Evolutionary conservation across 2,113 vertebrate genomes (phyloP), one percentile per base, ranked within the genome.

Genomic region (Edolisoma coerulescens): DNA sequence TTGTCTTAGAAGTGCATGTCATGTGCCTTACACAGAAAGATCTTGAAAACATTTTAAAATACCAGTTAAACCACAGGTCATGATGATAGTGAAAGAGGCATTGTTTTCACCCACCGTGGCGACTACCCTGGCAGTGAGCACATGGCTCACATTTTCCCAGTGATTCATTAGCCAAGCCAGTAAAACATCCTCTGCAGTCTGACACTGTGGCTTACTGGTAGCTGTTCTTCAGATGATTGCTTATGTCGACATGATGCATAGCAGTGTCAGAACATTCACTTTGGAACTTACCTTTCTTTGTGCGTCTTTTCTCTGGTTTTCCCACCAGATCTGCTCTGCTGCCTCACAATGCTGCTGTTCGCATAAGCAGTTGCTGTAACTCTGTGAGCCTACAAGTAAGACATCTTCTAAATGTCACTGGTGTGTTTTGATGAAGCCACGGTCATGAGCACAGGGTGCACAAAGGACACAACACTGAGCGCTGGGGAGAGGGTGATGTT

Each of bases 121-220:
- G 4, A 56, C 59, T 90, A 21, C 42, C 41, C 37, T 83, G 70
- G 35, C 50, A 83, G 30, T n/a, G 57, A 77, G 67, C 47, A n/a
- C 16, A 23, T 78, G 89, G 90, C 71, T 91, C 83, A 94, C 56
- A 23, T 80, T 93, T 95, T 75, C 78, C 73, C 91, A 27, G 44
- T 92, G 91, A 95, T 93, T 96, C 96, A 95, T 92, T 89, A 91
- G 57, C 74, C 14, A 6, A 88, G 33, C 63, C 61, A 57, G 59
- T 89, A 79, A 67, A 69, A 26, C 53, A 33, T 74, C 67, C 30
- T 71, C 15, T 45, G 44, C 65, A 56, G 44, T 57, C 52, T 80
- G 35, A 74, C 6, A 7, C 3, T 1, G 45, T 88, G 82, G 35
- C 83, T 96, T 97, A 91, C 85, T 87, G 78, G 93, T 91, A 93